Evolutionary conservation across 1,140 invertebrate species (phyloP).

Genomic region (Monochamus saltuarius): DNA sequence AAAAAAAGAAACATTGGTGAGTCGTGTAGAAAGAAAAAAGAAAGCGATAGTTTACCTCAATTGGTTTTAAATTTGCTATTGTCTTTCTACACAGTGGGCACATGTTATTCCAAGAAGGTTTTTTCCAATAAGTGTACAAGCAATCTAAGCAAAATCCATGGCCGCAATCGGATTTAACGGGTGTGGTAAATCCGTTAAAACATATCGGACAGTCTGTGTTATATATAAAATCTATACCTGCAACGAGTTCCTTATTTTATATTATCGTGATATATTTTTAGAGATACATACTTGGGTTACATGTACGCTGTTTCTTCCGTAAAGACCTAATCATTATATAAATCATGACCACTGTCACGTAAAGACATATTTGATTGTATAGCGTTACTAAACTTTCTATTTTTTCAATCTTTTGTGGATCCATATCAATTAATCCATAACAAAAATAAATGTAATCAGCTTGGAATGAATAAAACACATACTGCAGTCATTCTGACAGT

Average conservation of each 20-base stretch:
- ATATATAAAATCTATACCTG: slow-evolving; percentile 11
- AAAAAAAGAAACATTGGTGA: no score
- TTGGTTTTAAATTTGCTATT: slow-evolving; percentile 6
- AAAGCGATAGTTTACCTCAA: slow-evolving; percentile 13
- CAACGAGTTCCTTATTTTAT: slow-evolving; percentile 1
- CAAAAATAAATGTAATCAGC: no score
- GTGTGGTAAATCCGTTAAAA: slow-evolving; percentile 14
- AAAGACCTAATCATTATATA: no score
- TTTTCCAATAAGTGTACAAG: slow-evolving; percentile 18
- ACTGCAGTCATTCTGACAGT: no score
- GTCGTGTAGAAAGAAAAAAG: neutral
- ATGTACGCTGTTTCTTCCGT: no score
- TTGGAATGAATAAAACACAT: no score
- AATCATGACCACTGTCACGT: no score
- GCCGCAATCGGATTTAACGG: slow-evolving; percentile 22
- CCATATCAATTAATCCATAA: no score
- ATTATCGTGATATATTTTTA: no score
- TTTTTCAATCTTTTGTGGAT: neutral
- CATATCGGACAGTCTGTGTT: slow-evolving; percentile 29
- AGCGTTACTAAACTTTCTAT: neutral
- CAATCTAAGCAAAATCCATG: slow-evolving; percentile 30
- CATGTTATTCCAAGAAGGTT: slow-evolving; percentile 10
- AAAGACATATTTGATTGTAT: no score
- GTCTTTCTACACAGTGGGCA: slow-evolving; percentile 6
- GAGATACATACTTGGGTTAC: no score